phyloP scores from a whole-genome alignment of 2,797 vertebrate species.

The Pampus argenteus region DNA sequence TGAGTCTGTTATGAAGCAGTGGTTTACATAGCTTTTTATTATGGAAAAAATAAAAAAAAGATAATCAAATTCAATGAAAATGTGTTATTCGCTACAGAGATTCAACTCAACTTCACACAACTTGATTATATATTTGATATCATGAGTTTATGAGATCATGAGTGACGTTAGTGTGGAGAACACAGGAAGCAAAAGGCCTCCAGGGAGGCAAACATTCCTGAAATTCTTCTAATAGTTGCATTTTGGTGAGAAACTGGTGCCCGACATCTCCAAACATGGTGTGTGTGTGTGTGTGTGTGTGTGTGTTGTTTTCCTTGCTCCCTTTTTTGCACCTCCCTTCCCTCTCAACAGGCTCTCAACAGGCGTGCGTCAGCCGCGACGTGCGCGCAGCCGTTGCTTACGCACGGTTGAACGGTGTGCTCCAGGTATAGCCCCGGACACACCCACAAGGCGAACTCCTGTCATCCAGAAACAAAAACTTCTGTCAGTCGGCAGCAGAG shows the following conservation, averaged over 20 bases:
- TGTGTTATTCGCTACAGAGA: no score
- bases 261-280: conserved; percentile 66
- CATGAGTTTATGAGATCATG: no score
- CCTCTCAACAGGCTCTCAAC: background rate
- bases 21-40: no score
- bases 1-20: no score
- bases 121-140: no score
- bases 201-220: conserved; percentile 59
- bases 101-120: no score
- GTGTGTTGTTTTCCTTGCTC: no score
- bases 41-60: no score
- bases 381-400: background rate
- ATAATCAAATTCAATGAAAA: no score
- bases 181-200: background rate
- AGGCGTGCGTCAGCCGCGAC: conserved; percentile 34
- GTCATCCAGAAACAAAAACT: background rate
- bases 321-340: no score
- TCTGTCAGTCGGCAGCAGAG: conserved; percentile 46
- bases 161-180: background rate
- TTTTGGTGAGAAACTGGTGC: conserved; percentile 32
- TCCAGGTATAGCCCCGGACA: conserved; percentile 49
- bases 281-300: background rate
- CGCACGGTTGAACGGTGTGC: conserved; percentile 19
- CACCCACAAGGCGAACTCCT: conserved; percentile 58
- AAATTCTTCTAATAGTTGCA: conserved; percentile 36